phyloP scores from a whole-genome alignment of 2,797 vertebrate species.

The Gymnothorax reevesii region DNA sequence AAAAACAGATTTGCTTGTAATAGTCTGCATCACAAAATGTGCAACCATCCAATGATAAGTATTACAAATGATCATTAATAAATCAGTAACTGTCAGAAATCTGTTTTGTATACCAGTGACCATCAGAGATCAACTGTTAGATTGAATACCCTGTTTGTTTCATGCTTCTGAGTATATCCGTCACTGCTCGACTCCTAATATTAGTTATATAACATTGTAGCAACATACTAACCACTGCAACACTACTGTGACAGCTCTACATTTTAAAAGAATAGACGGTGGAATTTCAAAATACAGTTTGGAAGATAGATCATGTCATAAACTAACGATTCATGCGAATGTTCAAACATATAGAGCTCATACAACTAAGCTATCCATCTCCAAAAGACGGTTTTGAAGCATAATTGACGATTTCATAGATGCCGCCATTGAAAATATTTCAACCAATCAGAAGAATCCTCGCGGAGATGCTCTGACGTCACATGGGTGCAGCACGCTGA shows the following conservation, averaged over 20 bases:
- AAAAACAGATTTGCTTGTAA: not conserved
- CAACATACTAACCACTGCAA: not conserved
- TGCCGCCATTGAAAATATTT: too few relatives aligned
- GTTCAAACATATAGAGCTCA: too few relatives aligned
- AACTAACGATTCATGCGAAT: too few relatives aligned
- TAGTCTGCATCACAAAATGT: not conserved
- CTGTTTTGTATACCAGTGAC: not conserved
- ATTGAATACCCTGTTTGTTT: not conserved
- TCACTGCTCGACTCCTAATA: not conserved
- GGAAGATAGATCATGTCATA: too few relatives aligned
- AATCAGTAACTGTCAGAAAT: not conserved
- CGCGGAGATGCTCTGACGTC: too few relatives aligned
- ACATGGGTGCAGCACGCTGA: too few relatives aligned
- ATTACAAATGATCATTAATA: not conserved
- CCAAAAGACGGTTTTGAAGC: too few relatives aligned
- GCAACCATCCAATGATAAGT: not conserved
- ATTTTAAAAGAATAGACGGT: too few relatives aligned
- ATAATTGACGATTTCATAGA: too few relatives aligned
- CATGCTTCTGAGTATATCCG: slow-evolving; percentile 21
- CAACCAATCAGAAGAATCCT: too few relatives aligned
- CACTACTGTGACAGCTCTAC: not conserved
- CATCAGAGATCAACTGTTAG: not conserved
- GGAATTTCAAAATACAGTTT: too few relatives aligned
- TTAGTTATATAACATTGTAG: slow-evolving; percentile 8
- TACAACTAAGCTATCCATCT: too few relatives aligned